Conservation (phyloP, 2,888 invertebrate species). For the Auanema sp. region DNA sequence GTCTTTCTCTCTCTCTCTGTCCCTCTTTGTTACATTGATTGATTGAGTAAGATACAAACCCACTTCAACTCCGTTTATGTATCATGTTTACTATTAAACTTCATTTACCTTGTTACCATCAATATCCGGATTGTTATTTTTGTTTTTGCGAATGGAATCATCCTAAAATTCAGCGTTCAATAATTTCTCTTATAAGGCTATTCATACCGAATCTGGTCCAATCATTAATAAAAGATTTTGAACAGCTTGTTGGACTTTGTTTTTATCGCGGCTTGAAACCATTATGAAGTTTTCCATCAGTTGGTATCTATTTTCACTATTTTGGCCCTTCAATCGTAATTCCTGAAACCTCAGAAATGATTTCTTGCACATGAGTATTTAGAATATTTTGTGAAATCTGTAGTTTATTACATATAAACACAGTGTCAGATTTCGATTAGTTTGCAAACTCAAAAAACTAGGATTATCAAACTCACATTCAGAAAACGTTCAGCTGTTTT, state of each 20-base stretch:
- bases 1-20: too few relatives aligned
- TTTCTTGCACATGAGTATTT: too few relatives aligned
- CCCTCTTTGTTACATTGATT: too few relatives aligned
- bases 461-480: constrained; percentile 57
- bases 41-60: too few relatives aligned
- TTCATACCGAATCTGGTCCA: constrained; percentile 71
- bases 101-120: too few relatives aligned
- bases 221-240: constrained; percentile 77
- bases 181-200: constrained; percentile 17
- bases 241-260: constrained; percentile 81
- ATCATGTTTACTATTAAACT: too few relatives aligned
- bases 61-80: too few relatives aligned
- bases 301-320: constrained; percentile 40
- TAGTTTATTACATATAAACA: not conserved
- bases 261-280: constrained; percentile 81
- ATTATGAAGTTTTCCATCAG: constrained; percentile 78
- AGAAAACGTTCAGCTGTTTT: constrained; percentile 75
- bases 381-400: too few relatives aligned
- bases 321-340: constrained; percentile 46
- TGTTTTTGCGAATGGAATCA: too few relatives aligned
- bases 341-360: constrained; percentile 35
- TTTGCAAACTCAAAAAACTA: not conserved
- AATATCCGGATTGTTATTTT: too few relatives aligned
- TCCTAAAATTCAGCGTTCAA: not conserved
- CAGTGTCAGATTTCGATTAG: not conserved